Evolutionary conservation across 2,888 invertebrate species (phyloP), one percentile per base, ranked within the genome.

Genomic region (Parascotia fuliginaria): DNA sequence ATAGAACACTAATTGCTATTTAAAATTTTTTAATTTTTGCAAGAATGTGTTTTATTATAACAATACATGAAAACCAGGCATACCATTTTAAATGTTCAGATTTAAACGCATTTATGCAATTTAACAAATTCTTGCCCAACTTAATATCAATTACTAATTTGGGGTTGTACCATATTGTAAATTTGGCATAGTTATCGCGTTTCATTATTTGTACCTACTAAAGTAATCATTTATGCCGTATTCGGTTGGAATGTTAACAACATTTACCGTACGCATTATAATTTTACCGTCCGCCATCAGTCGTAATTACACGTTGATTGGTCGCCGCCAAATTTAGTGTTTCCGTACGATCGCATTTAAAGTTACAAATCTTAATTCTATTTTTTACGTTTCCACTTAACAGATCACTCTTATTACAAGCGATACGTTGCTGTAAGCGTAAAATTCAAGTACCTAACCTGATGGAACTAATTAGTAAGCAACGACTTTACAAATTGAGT

Each of bases 381-480:
- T n/a, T n/a, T n/a, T n/a, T n/a, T n/a, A n/a, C n/a, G n/a, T n/a
- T n/a, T n/a, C n/a, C n/a, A n/a, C n/a, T n/a, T n/a, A n/a, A n/a
- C n/a, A n/a, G n/a, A n/a, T n/a, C n/a, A n/a, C n/a, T n/a, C n/a
- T n/a, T n/a, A n/a, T n/a, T n/a, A n/a, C n/a, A n/a, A n/a, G n/a
- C n/a, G n/a, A n/a, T n/a, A n/a, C n/a, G n/a, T n/a, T n/a, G n/a
- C n/a, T n/a, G n/a, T n/a, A n/a, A n/a, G n/a, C n/a, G n/a, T n/a
- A n/a, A n/a, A n/a, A n/a, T 41, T 43, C 15, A 31, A 24, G 48
- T 48, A 29, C 19, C 19, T 19, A 19, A 19, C 19, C 19, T 19
- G 2, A 19, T 5, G 19, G 2, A 12, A 40, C 27, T 46, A 45
- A 60, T 63, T 63, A 63, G 60, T 27, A 52, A 38, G 47, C 36